Conservation (phyloP, 2,113 vertebrate genomes). For the Leptobrachium ailaonicum region DNA sequence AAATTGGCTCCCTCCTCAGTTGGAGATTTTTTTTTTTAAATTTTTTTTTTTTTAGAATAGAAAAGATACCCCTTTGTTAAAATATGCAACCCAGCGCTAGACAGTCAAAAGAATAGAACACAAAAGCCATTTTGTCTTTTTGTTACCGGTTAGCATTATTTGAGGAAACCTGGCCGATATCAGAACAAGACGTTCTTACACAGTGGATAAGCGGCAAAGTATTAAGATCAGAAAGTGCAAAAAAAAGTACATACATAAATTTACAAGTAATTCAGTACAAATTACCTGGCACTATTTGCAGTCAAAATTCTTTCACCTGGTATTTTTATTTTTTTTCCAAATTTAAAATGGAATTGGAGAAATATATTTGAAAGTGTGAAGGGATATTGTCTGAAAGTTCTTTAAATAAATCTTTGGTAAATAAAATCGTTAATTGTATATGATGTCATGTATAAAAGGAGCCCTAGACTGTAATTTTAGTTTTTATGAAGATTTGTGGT, state of each 20-base stretch:
- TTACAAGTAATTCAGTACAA: conserved; percentile 65
- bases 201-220: conserved; percentile 60
- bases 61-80: conserved; percentile 80
- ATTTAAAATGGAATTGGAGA: too few species aligned
- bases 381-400: conserved; percentile 25
- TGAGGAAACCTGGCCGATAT: conserved; percentile 50
- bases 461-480: too few species aligned
- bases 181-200: conserved; percentile 57
- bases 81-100: conserved; percentile 78
- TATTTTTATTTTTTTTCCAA: too few species aligned
- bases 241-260: conserved; percentile 58
- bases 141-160: conserved; percentile 47
- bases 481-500: too few species aligned
- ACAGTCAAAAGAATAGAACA: conserved; percentile 69
- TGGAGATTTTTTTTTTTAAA: conserved; percentile 67
- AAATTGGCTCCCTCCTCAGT: conserved; percentile 77
- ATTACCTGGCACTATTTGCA: conserved; percentile 69
- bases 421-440: not conserved
- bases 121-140: conserved; percentile 59
- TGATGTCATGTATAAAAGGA: not conserved
- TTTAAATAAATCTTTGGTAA: not conserved
- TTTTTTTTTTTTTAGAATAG: conserved; percentile 71
- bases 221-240: conserved; percentile 63
- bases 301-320: conserved; percentile 57
- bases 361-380: conserved; percentile 29